A percentile compares a stretch with the other conserved stretches of the same genome.
phyloP scores from a whole-genome alignment of 2,113 vertebrate species.

The Chrysemys picta region DNA sequence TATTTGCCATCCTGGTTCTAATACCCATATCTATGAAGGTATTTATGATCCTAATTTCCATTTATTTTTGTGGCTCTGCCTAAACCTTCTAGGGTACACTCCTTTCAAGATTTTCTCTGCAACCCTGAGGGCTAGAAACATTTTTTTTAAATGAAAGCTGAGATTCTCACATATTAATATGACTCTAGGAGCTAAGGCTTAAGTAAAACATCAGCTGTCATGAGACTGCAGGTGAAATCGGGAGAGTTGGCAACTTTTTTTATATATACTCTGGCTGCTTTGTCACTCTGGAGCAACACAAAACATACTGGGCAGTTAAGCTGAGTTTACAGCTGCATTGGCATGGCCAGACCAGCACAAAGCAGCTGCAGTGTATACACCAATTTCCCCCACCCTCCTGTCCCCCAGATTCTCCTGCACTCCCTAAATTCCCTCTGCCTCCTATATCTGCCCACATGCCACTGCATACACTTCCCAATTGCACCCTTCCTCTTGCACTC shows the following conservation, averaged over 20 bases:
- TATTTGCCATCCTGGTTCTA: not conserved
- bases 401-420: not conserved
- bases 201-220: too few relatives aligned
- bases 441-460: not conserved
- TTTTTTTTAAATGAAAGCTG: not conserved
- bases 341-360: not conserved
- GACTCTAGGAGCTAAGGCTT: too few relatives aligned
- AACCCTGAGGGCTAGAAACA: not conserved
- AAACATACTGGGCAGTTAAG: fast-evolving
- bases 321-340: not conserved
- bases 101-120: not conserved
- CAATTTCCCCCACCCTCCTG: not conserved
- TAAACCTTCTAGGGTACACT: not conserved
- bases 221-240: too few relatives aligned
- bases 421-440: not conserved
- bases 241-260: too few relatives aligned
- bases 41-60: too few relatives aligned
- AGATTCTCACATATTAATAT: too few relatives aligned
- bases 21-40: too few relatives aligned
- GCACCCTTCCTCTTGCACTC: too few relatives aligned
- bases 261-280: too few relatives aligned
- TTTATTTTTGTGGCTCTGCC: not conserved
- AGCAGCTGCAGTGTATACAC: not conserved
- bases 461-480: too few relatives aligned
- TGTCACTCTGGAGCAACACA: not conserved